A percentile compares a stretch with the other conserved stretches of the same genome.
phyloP scores from a whole-genome alignment of 2,888 invertebrate species.

The Gymnocheta viridis region DNA sequence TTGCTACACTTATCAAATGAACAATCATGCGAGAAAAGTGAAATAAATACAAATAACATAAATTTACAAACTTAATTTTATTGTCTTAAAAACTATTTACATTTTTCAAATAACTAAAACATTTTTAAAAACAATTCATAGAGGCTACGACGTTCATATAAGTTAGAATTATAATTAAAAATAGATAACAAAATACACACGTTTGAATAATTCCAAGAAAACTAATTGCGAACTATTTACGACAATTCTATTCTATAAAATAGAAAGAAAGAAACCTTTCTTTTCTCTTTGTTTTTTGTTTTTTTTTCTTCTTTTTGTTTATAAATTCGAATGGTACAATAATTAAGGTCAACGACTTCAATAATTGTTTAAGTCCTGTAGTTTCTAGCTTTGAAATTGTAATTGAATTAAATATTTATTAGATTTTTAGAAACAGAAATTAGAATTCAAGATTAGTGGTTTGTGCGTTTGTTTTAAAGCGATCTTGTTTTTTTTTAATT shows the following conservation, averaged over 20 bases:
- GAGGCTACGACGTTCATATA: conserved; percentile 44
- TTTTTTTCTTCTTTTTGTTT: too few species aligned
- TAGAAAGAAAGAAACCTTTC: neutral
- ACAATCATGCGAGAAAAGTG: conserved; percentile 2
- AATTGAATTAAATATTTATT: neutral
- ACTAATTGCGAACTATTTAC: conserved; percentile 10
- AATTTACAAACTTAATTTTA: conserved; percentile 8
- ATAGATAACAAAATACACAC: conserved; percentile 46
- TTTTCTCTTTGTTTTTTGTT: too few species aligned
- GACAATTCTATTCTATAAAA: too few species aligned
- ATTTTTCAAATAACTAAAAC: conserved; percentile 52
- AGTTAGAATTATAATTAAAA: conserved; percentile 20
- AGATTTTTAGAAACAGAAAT: neutral
- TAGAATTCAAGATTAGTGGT: neutral
- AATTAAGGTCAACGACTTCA: conserved; percentile 1
- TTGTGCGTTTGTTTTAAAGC: neutral
- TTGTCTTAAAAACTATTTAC: conserved; percentile 50
- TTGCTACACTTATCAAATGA: neutral
- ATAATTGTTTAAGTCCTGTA: neutral
- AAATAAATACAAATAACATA: conserved; percentile 17
- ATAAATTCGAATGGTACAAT: neutral
- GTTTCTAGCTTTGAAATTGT: neutral
- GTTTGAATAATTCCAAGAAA: conserved; percentile 21
- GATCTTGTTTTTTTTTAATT: neutral
- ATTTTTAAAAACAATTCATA: conserved; percentile 45